Evolutionary conservation across 2,888 invertebrate genomes (phyloP).

Genomic region (Thymelicus lineola): DNA sequence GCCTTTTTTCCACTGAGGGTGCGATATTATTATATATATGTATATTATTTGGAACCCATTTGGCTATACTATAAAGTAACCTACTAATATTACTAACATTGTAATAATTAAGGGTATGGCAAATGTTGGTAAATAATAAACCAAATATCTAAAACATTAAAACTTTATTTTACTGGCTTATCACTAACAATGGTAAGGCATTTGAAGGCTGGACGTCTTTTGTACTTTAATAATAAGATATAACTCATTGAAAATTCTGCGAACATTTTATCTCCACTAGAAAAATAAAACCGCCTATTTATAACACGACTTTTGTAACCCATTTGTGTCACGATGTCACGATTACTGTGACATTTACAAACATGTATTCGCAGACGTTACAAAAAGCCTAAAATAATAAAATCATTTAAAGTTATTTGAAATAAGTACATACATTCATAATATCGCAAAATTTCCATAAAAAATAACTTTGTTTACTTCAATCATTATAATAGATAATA

Average conservation of each 20-base stretch:
- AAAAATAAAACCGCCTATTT: not conserved
- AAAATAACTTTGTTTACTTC: not conserved
- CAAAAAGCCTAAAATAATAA: not conserved
- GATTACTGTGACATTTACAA: not conserved
- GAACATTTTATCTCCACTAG: constrained; percentile 39
- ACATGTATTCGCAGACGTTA: not conserved
- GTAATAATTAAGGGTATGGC: not conserved
- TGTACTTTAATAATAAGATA: constrained; percentile 55
- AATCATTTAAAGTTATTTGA: not conserved
- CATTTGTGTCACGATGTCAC: not conserved
- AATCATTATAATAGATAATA: constrained; percentile 12
- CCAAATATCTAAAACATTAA: constrained; percentile 51
- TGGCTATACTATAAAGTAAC: too few relatives aligned
- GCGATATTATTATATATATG: too few relatives aligned
- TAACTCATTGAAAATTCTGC: constrained; percentile 48
- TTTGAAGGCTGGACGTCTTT: constrained; percentile 53
- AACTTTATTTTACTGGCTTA: constrained; percentile 51
- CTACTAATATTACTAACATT: too few relatives aligned
- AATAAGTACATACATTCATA: constrained; percentile 8
- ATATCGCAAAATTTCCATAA: constrained; percentile 7
- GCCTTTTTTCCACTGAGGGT: too few relatives aligned
- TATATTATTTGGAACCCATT: too few relatives aligned
- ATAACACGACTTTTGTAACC: too few relatives aligned
- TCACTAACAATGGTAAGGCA: constrained; percentile 55
- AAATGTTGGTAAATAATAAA: constrained; percentile 38